These are phyloP conservation scores for Palythoa caribaeorum DNA, from an alignment of 92 coral and sea anemone species.

Conservation along the genomic window DNA sequence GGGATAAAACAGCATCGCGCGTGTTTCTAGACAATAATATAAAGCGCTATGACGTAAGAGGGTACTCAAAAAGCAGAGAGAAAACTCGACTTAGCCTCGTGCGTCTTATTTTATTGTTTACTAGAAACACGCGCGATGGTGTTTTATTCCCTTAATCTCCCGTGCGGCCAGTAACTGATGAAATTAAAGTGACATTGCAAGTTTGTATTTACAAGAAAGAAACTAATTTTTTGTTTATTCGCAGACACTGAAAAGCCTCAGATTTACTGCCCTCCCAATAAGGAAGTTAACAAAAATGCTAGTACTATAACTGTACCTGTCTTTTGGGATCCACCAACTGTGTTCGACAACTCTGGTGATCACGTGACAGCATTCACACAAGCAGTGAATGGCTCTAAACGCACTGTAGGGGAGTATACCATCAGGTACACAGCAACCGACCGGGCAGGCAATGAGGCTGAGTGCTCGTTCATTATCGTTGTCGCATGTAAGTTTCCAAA, in stretches of 20 bases:
- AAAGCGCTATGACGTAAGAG: no score
- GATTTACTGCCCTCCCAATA: slow-evolving; percentile 81
- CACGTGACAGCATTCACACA: slow-evolving; percentile 71
- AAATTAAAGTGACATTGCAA: not conserved
- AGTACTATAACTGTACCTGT: slow-evolving; percentile 45
- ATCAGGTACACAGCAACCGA: slow-evolving; percentile 86
- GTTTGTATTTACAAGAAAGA: not conserved
- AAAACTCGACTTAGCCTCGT: no score
- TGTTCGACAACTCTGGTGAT: slow-evolving; percentile 83
- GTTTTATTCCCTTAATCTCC: no score
- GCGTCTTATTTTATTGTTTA: no score
- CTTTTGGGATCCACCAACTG: slow-evolving; percentile 78
- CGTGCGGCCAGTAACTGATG: no score
- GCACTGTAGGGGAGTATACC: slow-evolving; percentile 66
- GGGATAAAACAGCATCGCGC: no score
- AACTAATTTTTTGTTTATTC: not conserved
- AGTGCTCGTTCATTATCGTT: slow-evolving; percentile 76
- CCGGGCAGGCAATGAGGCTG: slow-evolving; percentile 59
- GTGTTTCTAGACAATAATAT: no score
- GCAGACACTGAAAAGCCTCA: slow-evolving; percentile 86
- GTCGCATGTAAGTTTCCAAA: slow-evolving; percentile 74
- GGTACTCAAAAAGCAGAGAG: no score
- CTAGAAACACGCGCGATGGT: no score
- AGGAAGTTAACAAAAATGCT: slow-evolving; percentile 59
- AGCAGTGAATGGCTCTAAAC: slow-evolving; percentile 79